Base-by-base conservation (phyloP, 2,797 vertebrate species). In the Amblyopsis hoosieri region DNA sequence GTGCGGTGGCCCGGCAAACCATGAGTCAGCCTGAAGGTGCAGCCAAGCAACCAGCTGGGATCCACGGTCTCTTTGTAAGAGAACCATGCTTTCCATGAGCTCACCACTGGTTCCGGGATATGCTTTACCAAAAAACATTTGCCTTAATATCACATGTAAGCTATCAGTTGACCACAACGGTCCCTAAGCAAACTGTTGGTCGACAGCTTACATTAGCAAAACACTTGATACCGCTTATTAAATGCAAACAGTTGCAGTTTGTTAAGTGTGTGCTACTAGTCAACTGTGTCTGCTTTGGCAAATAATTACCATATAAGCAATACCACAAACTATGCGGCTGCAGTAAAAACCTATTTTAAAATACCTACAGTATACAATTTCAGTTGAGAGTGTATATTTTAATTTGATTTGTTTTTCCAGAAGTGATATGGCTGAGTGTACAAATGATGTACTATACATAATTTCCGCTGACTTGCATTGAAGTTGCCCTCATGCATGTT, bases 31-130 rank as follows among this genome's bases (percentile, higher is more conserved):
- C 63, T 78, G 77, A 63, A 80, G 78, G 47, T 29, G 45, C 69
- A 71, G 72, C 78, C 68, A 74, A 61, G 70, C 60, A 60, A 79
- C 42, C 78, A 74, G 83, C 75, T 80, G 80, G 68, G 74, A 79
- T 70, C 69, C 71, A 65, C 51, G 72, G 72, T 75, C 53, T 69
- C 79, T 81, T 71, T 71, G 69, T 71, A 56, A 74, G 80, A 84
- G 80, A 81, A 81, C 74, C 79, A 78, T 66, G 76, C 83, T 87
- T 90, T 88, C 84, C 86, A 87, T 89, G 81, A 89, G 71, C 79
- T 88, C 87, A 89, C 66, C 54, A 33, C 47, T 42, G 67, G 74
- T 80, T 82, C 72, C 79, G 75, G 67, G 68, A 74, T 57, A 63
- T 56, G 45, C 76, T 69, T 78, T 15, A 82, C 60, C 62, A 58